Evolutionary conservation across 2,113 vertebrate species (phyloP), one percentile per base, ranked within the genome.

Genomic region (Microcebus jonahi): DNA sequence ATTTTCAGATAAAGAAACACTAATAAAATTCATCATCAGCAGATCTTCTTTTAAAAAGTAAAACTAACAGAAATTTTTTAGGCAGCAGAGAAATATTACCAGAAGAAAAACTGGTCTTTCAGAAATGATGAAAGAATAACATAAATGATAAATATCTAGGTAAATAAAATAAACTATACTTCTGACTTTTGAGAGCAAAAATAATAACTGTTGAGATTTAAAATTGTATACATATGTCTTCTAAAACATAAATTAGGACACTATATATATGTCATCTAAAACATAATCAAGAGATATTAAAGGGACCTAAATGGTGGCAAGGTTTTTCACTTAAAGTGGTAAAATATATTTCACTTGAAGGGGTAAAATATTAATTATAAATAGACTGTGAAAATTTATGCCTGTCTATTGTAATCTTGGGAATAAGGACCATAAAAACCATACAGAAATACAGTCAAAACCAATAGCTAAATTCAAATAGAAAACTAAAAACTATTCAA

Each of bases 281-380:
- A 83, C 31, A 65, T 45, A 65, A 93, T 90, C 45, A 94, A 93
- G 57, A 94, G 36, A 94, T 23, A 36, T 48, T 42, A 48, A 45
- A 57, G 39, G 29, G 21, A 11, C 20, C 14, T 55, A 6, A 50
- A 36, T 90, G 82, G 21, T 34, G 42, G 25, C 45, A 39, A 57
- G 31, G 84, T 75, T 79, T 83, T 17, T 63, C 61, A 63, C 61
- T 63, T 29, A 11, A 63, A 61, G 25, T 61, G 59, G 25, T 61
- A 61, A 61, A 61, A 61, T 55, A 75, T 82, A 53, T 89, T 75
- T 94, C 20, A 86, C 63, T 79, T 57, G 36, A 93, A 59, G 31
- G 48, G 17, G 31, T 9, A 59, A 75, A 87, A 87, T 59, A 79
- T 21, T 84, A 76, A 90, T 57, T 84, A 75, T 84, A 89, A 88